Evolutionary conservation across 2,113 vertebrate species (phyloP).

Genomic region (Zootoca vivipara): DNA sequence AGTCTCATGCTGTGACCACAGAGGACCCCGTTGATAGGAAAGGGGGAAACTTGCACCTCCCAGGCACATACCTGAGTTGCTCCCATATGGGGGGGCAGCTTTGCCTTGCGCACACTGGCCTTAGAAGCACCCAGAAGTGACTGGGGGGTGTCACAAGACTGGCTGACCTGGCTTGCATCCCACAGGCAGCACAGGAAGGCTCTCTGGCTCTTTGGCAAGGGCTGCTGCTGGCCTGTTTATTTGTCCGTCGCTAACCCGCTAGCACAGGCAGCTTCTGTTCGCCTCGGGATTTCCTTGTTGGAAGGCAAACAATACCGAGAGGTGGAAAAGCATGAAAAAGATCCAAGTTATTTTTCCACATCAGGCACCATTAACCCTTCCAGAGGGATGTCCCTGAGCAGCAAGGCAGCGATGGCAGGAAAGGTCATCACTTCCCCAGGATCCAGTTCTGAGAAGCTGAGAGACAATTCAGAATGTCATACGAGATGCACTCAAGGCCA

Average conservation of each 20-base stretch:
- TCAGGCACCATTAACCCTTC: not conserved
- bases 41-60: too few species aligned
- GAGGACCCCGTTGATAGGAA: too few species aligned
- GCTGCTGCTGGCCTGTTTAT: constrained; percentile 24
- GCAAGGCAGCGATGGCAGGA: not conserved
- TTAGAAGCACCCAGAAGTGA: too few species aligned
- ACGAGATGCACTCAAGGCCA: not conserved
- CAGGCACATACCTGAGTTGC: too few species aligned
- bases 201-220: not conserved
- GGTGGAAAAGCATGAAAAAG: not conserved
- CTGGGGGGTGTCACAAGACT: too few species aligned
- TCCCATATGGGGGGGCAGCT: too few species aligned
- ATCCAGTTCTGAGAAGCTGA: not conserved
- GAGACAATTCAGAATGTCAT: not conserved
- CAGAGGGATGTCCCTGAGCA: not conserved
- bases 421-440: not conserved
- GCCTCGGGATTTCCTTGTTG: not conserved
- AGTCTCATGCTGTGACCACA: too few species aligned
- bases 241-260: not conserved
- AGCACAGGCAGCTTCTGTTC: not conserved
- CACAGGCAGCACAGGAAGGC: not conserved
- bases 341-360: not conserved
- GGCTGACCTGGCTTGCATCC: too few species aligned
- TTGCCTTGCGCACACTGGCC: too few species aligned
- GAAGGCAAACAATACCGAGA: not conserved